Evolutionary conservation across 2,113 vertebrate genomes (phyloP), one percentile per base, ranked within the genome.

Genomic region (Macaca mulatta): DNA sequence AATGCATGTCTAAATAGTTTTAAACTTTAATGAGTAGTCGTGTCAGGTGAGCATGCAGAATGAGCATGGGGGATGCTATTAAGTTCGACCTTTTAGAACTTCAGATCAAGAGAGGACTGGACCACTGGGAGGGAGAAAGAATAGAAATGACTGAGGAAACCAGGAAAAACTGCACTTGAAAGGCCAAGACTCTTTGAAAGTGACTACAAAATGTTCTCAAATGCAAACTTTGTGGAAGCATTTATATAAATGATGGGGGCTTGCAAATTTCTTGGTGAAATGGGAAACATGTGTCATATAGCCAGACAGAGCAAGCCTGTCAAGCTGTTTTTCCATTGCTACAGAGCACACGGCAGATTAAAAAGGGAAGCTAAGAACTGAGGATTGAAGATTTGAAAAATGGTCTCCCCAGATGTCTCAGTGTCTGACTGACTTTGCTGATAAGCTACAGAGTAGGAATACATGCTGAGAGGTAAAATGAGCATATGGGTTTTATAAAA

Each of bases 81-180:
- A 84, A 91, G 55, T 95, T 96, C 18, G 27, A 84, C 30, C 86
- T 94, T 95, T 93, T 92, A 30, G 38, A 93, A 94, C 85, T 96
- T 94, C 38, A 88, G 88, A 52, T 94, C 35, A 84, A 90, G 59
- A 85, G n/a, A 88, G 8, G 8, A 52, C 38, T 96, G 10, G 8
- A 96, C 30, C 79, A 10, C 52, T 61, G 9, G 18, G 45, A 90
- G 43, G 30, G 20, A 92, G 35, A 89, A 93, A 52, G 77, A 35
- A 93, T 7, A 38, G 12, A 96, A 86, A 82, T 52, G 23, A 90
- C 45, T 82, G 38, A 83, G 32, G 35, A 78, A 90, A 92, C 4
- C 40, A 77, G 32, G 32, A 69, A 88, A 96, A 86, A 45, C 18
- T 92, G 78, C 23, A 81, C 35, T 86, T n/a, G 55, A 80, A 97